Base-by-base conservation (phyloP, 2,797 vertebrate genomes). In the Sebastes matsubarae region DNA sequence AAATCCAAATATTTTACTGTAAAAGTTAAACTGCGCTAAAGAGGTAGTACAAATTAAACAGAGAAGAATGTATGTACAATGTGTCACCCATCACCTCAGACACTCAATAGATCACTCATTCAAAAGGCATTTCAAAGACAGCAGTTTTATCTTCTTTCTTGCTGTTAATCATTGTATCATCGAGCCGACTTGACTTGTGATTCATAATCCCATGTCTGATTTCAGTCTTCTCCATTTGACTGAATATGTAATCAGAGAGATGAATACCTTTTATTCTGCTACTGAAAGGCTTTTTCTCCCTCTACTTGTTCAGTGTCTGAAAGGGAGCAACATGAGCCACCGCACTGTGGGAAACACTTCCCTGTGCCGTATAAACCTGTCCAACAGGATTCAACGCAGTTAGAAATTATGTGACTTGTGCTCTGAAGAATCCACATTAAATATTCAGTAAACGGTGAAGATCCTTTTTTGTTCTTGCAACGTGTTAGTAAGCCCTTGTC, bases 251-350 rank as follows among this genome's bases (percentile, higher is more conserved):
- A 87, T 79, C 55, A 83, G 14, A 61, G 42, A 52, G 57, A 72
- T 81, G 64, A 79, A 79, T 76, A 74, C 11, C 75, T 83, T 80
- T 82, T 83, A 78, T 69, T 38, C 73, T 50, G 29, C 52, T 11
- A 14, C 72, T 83, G 75, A 90, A 84, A 84, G 50, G 57, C 50
- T 22, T 88, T 82, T 60, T 77, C 67, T 78, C 54, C 12, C 24
- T 66, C 34, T 1, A 5, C 20, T 38, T 80, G 79, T 77, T 83
- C 6, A 22, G 32, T n/a, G 54, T 14, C 79, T 83, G 77, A 91
- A 88, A 61, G 64, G 54, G 10, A 84, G 86, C 75, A 85, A 92
- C 64, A 61, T 87, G 88, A 91, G 79, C 73, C 78, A 8, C 66
- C 29, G 8, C 11, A 32, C 29, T 27, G 73, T 70, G 61, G 58